Conservation (phyloP, 2,113 vertebrate species). For the Trachemys scripta region DNA sequence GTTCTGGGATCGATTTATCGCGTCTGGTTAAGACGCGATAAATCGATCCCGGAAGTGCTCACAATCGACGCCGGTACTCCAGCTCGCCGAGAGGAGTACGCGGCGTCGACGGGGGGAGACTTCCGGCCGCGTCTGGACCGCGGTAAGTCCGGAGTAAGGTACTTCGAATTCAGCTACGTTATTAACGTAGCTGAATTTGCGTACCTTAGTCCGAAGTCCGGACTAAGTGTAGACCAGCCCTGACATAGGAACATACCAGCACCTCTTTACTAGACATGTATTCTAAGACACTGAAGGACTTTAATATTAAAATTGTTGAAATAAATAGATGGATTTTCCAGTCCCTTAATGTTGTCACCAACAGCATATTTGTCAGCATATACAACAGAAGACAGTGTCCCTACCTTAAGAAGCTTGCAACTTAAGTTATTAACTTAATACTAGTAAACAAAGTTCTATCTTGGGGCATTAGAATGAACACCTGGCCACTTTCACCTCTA, state of each 20-base stretch:
- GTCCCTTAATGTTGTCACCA: neutral
- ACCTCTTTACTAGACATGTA: rapidly evolving
- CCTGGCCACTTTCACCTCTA: neutral
- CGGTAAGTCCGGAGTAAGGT: no score
- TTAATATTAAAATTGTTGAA: neutral
- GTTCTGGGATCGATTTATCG: no score
- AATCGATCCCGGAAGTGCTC: no score
- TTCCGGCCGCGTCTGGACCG: no score
- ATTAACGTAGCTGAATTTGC: no score
- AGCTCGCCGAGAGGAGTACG: no score
- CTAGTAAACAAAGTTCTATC: neutral
- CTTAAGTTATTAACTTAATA: neutral
- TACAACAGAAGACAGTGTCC: neutral
- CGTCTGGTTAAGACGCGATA: no score
- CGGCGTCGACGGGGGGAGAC: no score
- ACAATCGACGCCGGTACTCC: no score
- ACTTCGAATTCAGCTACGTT: no score
- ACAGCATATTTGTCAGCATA: neutral
- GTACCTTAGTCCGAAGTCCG: no score
- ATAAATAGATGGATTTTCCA: neutral
- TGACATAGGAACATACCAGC: neutral
- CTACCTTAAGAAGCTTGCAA: neutral
- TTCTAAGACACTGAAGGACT: neutral
- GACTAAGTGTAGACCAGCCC: no score
- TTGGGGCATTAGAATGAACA: neutral